phyloP scores from a whole-genome alignment of 2,113 vertebrate species.

The Sapayoa aenigma region DNA sequence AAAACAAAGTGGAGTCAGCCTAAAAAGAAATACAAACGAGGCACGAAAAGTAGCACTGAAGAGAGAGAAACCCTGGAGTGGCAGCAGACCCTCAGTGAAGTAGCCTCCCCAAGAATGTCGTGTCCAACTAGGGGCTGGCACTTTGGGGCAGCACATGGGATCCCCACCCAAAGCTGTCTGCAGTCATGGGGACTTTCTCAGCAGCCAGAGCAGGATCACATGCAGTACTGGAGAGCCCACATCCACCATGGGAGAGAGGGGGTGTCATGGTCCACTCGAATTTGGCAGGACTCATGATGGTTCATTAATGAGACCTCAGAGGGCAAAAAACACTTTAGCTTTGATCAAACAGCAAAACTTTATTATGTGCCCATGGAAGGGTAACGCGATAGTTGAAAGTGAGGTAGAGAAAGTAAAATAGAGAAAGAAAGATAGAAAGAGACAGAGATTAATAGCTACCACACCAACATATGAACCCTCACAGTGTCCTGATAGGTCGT shows the following conservation, averaged over 20 bases:
- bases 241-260: not conserved
- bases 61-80: not conserved
- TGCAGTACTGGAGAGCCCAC: fast-evolving
- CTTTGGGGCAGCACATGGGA: not conserved
- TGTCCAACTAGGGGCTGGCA: fast-evolving
- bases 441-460: no score
- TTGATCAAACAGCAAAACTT: no score
- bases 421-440: no score
- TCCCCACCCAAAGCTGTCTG: fast-evolving
- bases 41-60: not conserved
- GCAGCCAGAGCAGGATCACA: not conserved
- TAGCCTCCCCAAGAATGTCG: fast-evolving
- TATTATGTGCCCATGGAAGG: no score
- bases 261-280: no score
- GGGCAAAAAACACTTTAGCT: no score
- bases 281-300: no score
- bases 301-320: no score
- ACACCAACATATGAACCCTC: no score
- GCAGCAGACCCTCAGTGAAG: not conserved
- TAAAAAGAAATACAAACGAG: not conserved
- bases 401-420: no score
- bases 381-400: no score
- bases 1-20: not conserved
- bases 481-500: no score
- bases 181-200: not conserved